phyloP scores from a whole-genome alignment of 2,113 vertebrate genomes.

The Astur gentilis region DNA sequence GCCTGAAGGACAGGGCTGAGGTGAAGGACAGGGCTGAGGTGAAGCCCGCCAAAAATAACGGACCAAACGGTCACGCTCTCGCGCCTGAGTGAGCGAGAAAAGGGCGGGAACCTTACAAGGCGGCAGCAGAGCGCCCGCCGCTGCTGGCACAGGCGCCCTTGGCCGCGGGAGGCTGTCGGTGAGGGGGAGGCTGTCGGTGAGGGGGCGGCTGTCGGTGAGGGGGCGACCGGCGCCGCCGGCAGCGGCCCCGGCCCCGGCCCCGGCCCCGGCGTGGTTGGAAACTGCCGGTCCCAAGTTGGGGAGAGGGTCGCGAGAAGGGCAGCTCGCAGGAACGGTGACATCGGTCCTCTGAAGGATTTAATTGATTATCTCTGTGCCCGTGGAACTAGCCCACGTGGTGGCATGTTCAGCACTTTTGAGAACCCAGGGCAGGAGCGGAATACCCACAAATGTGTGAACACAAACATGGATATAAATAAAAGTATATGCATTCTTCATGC shows the following conservation, averaged over 20 bases:
- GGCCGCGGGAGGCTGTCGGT: background rate
- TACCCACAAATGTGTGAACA: accelerated
- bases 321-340: accelerated
- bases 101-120: background rate
- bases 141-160: background rate
- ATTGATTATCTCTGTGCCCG: accelerated
- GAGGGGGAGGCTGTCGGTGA: no score
- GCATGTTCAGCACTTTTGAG: accelerated
- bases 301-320: accelerated
- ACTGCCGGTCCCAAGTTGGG: accelerated
- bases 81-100: background rate
- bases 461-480: background rate
- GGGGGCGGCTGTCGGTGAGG: no score
- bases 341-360: accelerated
- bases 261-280: no score
- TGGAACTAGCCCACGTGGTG: background rate
- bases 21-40: accelerated
- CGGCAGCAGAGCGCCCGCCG: background rate
- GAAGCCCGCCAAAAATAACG: slow-evolving; percentile 1
- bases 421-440: background rate
- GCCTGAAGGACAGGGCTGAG: accelerated
- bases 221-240: no score
- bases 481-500: accelerated
- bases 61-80: accelerated
- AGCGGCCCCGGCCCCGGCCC: no score